Percentiles rank a stretch among this genome's conserved stretches.
Evolutionary conservation across 2,888 invertebrate species (phyloP).

Genomic region (Rotaria socialis): DNA sequence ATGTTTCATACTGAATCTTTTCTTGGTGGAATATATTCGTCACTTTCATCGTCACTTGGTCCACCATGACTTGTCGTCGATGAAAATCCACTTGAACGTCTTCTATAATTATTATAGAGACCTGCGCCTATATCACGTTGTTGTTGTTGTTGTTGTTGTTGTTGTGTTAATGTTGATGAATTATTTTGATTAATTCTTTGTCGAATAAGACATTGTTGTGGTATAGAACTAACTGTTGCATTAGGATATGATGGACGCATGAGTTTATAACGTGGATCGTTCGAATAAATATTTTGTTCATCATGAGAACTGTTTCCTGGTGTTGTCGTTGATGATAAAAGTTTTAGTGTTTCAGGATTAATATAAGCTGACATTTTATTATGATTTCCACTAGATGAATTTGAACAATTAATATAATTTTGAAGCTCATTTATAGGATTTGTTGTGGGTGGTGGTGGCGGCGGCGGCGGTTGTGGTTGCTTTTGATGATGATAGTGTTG

Average conservation of each 20-base stretch:
- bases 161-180: neutral
- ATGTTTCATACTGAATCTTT: neutral
- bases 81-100: constrained; percentile 27
- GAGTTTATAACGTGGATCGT: constrained; percentile 17
- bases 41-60: constrained; percentile 13
- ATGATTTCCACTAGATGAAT: neutral
- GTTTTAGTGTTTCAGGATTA: constrained; percentile 23
- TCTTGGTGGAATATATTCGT: constrained; percentile 26
- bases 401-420: constrained; percentile 1
- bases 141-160: constrained; percentile 2
- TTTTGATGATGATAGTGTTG: constrained; percentile 3
- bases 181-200: constrained; percentile 10
- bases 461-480: neutral
- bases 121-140: neutral
- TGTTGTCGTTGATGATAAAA: neutral
- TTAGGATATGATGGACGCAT: constrained; percentile 21
- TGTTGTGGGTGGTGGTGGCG: neutral
- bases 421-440: constrained; percentile 34
- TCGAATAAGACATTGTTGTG: neutral
- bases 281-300: neutral
- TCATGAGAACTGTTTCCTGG: neutral
- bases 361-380: neutral
- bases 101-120: neutral
- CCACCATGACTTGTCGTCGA: constrained; percentile 32
- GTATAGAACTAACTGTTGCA: neutral